Evolutionary conservation across 2,113 vertebrate genomes (phyloP).

Genomic region (Corvus cornix): DNA sequence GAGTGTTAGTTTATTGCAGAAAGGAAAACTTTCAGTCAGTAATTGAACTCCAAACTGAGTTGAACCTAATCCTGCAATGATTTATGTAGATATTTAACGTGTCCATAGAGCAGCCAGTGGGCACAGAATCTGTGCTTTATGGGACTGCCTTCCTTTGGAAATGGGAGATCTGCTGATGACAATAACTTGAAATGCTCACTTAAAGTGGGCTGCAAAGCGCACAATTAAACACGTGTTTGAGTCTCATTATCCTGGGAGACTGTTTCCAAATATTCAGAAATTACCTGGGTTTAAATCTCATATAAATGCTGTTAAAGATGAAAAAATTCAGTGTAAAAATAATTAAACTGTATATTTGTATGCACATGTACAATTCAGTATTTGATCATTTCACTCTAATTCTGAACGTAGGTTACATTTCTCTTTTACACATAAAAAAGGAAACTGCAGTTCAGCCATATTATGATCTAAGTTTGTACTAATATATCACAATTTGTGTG

Average conservation of each 20-base stretch:
- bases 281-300: background rate
- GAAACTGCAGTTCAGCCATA: background rate
- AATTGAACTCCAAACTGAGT: background rate
- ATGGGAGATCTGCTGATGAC: background rate
- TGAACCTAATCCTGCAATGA: background rate
- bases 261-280: slow-evolving; percentile 26
- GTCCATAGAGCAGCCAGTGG: background rate
- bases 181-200: background rate
- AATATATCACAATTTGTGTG: background rate
- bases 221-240: background rate
- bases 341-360: background rate
- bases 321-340: background rate
- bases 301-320: background rate
- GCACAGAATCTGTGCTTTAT: background rate
- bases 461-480: background rate
- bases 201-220: background rate
- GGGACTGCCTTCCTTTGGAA: slow-evolving; percentile 1
- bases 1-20: background rate
- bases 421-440: background rate
- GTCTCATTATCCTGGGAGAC: background rate
- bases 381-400: background rate
- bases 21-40: background rate
- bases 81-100: background rate
- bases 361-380: background rate
- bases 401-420: background rate